These are phyloP conservation scores for Hyperopisus bebe DNA, from an alignment of 2,113 vertebrate species.

Conservation along the genomic window DNA sequence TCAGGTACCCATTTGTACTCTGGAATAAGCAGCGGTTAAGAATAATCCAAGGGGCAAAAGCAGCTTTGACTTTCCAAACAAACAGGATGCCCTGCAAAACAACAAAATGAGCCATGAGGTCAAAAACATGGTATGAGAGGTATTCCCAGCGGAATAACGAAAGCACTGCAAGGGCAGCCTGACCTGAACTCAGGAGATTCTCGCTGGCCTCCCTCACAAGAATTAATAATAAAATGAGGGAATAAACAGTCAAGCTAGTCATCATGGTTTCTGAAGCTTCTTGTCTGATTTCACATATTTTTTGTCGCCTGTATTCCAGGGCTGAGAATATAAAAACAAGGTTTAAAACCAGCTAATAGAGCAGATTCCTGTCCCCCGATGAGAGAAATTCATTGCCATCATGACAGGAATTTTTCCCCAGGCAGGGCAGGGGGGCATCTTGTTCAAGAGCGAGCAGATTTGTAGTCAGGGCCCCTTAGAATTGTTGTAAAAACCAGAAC, in stretches of 20 bases:
- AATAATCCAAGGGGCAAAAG: not conserved
- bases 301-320: not conserved
- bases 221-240: not conserved
- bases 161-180: not conserved
- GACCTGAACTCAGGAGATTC: not conserved
- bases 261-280: not conserved
- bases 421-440: not conserved
- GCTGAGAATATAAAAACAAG: not conserved
- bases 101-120: not conserved
- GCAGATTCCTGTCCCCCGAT: not conserved
- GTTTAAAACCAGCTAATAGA: not conserved
- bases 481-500: not conserved
- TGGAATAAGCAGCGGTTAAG: not conserved
- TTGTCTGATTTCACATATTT: not conserved
- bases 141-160: not conserved
- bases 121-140: not conserved
- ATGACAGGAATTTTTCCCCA: not conserved
- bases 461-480: not conserved
- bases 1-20: not conserved
- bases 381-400: not conserved
- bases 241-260: not conserved
- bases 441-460: not conserved
- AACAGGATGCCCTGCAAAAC: not conserved
- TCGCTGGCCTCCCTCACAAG: not conserved
- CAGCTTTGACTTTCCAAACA: not conserved